Evolutionary conservation across 2,797 vertebrate genomes (phyloP).

Genomic region (Platyrinchus mystaceus): DNA sequence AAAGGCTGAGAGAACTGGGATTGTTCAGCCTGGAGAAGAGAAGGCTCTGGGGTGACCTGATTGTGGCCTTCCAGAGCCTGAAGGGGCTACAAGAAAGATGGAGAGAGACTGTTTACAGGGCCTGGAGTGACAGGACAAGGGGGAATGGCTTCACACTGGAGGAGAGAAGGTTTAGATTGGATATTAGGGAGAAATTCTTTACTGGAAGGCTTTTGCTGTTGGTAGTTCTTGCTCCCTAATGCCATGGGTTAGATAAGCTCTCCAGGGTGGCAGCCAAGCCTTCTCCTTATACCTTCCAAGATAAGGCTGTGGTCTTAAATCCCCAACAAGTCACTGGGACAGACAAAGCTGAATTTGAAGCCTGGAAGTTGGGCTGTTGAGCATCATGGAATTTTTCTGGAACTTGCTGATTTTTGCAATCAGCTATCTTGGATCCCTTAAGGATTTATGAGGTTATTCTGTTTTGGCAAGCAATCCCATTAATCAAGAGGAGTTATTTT

Average conservation of each 20-base stretch:
- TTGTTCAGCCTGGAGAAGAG: background rate
- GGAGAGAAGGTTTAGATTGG: background rate
- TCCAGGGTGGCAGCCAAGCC: background rate
- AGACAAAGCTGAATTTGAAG: background rate
- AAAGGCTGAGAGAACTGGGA: background rate
- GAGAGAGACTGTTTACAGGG: background rate
- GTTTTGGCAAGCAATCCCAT: background rate
- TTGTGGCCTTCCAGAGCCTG: background rate
- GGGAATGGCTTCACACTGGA: background rate
- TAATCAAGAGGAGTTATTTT: slow-evolving; percentile 7
- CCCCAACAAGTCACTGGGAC: background rate
- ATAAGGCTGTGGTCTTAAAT: background rate
- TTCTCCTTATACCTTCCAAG: background rate
- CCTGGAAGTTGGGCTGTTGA: background rate
- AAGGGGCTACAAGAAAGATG: background rate
- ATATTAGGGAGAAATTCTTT: background rate
- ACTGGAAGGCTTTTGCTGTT: background rate
- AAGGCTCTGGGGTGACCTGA: background rate
- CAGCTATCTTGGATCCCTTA: background rate
- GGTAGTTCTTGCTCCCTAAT: background rate
- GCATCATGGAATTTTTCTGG: background rate
- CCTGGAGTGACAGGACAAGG: background rate
- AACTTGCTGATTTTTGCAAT: slow-evolving; percentile 10
- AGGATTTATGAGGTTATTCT: background rate
- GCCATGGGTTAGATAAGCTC: background rate